Conservation (phyloP, 2,797 vertebrate species). For the Microtus obscurus region DNA sequence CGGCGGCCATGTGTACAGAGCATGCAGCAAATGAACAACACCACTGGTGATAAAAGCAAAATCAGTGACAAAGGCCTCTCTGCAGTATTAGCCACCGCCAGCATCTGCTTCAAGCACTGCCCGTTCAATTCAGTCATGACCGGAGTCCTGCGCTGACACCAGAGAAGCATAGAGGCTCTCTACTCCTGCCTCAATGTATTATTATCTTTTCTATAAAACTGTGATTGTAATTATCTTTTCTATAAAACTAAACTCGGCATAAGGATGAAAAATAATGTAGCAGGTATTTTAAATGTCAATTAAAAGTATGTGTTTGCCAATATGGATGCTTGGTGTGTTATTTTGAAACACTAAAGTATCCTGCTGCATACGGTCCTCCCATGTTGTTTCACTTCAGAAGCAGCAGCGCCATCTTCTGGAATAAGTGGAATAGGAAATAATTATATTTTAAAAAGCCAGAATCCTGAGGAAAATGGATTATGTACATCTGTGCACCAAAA, state of each 20-base stretch:
- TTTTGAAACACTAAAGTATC: slow-evolving; percentile 72
- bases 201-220: not conserved
- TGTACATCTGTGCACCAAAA: not conserved
- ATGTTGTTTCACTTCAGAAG: not conserved
- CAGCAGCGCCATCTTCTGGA: slow-evolving; percentile 67
- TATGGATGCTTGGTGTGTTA: slow-evolving; percentile 63
- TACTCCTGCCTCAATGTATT: slow-evolving; percentile 16
- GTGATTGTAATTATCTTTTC: slow-evolving; percentile 49
- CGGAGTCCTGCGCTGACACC: not conserved
- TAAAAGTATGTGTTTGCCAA: slow-evolving; percentile 68
- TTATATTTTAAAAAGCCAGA: slow-evolving; percentile 30
- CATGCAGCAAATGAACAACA: slow-evolving; percentile 8
- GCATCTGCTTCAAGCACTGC: not conserved
- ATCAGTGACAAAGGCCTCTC: not conserved
- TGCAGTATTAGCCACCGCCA: not conserved
- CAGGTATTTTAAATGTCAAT: slow-evolving; percentile 74
- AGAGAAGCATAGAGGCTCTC: slow-evolving; percentile 14
- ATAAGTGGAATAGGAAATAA: slow-evolving; percentile 29
- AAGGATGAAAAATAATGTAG: slow-evolving; percentile 47
- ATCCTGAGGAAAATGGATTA: slow-evolving; percentile 31
- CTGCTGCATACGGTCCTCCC: not conserved
- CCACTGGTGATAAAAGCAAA: slow-evolving; percentile 10
- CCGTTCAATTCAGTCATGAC: not conserved
- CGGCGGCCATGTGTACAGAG: not conserved
- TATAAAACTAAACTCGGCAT: slow-evolving; percentile 61